Percentiles rank a stretch among this genome's conserved stretches.
Evolutionary conservation across 2,797 vertebrate species (phyloP).

Genomic region (Hapalemur alaotrensis): DNA sequence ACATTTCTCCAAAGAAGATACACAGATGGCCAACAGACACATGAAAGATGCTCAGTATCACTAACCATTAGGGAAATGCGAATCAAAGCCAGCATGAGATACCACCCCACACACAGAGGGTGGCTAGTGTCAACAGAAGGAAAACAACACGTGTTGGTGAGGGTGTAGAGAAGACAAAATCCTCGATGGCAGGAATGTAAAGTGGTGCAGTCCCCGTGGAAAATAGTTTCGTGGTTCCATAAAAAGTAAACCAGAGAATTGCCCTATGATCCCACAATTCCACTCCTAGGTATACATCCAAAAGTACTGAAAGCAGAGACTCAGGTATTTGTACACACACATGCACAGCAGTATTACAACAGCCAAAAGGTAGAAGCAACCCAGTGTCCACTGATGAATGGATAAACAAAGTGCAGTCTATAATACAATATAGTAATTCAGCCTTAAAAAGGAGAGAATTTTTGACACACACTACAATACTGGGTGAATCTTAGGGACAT

Average conservation of each 20-base stretch:
- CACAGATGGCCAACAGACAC: too few relatives aligned
- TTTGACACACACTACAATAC: too few relatives aligned
- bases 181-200: fast-evolving
- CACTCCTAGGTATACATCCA: fast-evolving
- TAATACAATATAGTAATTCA: fast-evolving
- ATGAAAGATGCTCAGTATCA: too few relatives aligned
- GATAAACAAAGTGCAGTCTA: too few relatives aligned
- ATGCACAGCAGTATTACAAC: fast-evolving
- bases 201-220: neutral
- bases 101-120: neutral
- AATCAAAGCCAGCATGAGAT: too few relatives aligned
- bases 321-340: fast-evolving
- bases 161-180: fast-evolving
- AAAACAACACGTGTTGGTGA: fast-evolving
- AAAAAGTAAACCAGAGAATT: neutral
- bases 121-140: neutral
- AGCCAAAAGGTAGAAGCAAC: neutral
- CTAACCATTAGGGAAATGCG: too few relatives aligned
- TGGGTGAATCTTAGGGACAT: neutral
- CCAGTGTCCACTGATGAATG: fast-evolving
- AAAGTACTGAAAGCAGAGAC: neutral
- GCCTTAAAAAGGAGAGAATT: neutral
- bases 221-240: neutral
- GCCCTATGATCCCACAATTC: fast-evolving
- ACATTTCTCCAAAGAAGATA: too few relatives aligned